Base-by-base conservation (phyloP, 2,888 invertebrate species). In the Ochropleura leucogaster region DNA sequence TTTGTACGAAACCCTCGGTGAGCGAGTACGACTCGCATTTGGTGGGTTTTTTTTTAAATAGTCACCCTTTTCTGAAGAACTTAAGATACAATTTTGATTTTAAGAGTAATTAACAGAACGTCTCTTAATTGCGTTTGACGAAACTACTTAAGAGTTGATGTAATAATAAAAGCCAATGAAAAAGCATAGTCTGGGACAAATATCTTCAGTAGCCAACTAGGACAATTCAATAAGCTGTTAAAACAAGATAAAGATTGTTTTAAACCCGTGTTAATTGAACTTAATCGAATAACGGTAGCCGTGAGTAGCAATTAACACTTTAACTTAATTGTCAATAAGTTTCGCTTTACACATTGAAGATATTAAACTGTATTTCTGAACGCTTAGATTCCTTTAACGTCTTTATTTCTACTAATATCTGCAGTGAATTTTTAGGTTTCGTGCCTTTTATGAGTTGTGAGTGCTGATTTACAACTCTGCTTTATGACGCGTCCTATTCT, bases 241-340 rank as follows among this genome's bases (percentile, higher is more conserved):
- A 72, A 59, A 72, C 68, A 47, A 69, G 40, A 66, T 72, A 72
- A 83, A 79, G 42, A 68, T 63, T 60, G 44, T 77, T 72, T 62
- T 73, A 71, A 51, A 60, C 20, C 63, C 76, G 68, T 70, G 64
- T 47, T 84, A 77, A 85, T 82, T 77, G 72, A 53, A 74, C 67
- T 75, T 83, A 81, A 78, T 85, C 44, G 72, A 76, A 72, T 80
- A 87, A 85, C 85, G 55, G 87, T 59, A 49, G 62, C 68, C 40
- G 66, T 59, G 12, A 72, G 16, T 55, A 72, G 67, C 63, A 57
- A 69, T 79, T 74, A 82, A 71, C 72, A 79, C 42, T 74, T 69
- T 18, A 63, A 74, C 55, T 40, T 74, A 70, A 85, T 76, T 83
- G 74, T 68, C 53, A 70, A 79, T 76, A 60, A 42, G 63, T 73